Base-by-base conservation (phyloP, 2,888 invertebrate species). In the Dynastes hyllus region DNA sequence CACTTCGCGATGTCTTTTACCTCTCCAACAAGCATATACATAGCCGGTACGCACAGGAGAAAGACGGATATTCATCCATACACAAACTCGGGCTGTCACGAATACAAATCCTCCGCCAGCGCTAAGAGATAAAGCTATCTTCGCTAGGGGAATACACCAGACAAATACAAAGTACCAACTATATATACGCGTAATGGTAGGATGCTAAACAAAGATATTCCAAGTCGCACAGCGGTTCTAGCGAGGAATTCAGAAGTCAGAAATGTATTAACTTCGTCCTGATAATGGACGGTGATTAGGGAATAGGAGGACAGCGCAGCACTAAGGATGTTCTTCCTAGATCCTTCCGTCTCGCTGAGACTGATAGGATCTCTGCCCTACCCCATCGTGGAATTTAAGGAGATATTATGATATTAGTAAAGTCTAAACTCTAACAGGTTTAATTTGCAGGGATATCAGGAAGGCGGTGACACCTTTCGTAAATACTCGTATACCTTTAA, bases 121-220 rank as follows among this genome's bases (percentile, higher is more conserved):
- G 76, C 77, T 77, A 80, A 82, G 81, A 82, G 81, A 73, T 32
- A 16, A 40, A 73, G 82, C 82, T 83, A 84, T 81, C 83, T 80
- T 76, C 80, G 81, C 78, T 73, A 76, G 27, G 83, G 83, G 83
- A 84, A 82, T 83, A 83, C 82, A 80, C 79, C 66, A 80, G 83
- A 83, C 83, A 82, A 81, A 81, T 81, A 81, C 80, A 80, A 82
- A 82, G 81, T 80, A 69, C 78, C 80, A 80, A 83, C 83, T 79
- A 81, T 81, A 77, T 71, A 73, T 32, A 55, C 37, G n/a, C 40
- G 37, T 66, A 66, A 66, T 66, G 66, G 66, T 9, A 37, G 40
- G 32, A 40, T 66, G 66, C 40, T 66, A 66, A 66, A 66, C 66
- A 45, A 66, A 66, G 66, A 66, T 66, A 66, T 66, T 66, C 53